Conservation (phyloP, 2,797 vertebrate genomes). For the Tenualosa ilisha region DNA sequence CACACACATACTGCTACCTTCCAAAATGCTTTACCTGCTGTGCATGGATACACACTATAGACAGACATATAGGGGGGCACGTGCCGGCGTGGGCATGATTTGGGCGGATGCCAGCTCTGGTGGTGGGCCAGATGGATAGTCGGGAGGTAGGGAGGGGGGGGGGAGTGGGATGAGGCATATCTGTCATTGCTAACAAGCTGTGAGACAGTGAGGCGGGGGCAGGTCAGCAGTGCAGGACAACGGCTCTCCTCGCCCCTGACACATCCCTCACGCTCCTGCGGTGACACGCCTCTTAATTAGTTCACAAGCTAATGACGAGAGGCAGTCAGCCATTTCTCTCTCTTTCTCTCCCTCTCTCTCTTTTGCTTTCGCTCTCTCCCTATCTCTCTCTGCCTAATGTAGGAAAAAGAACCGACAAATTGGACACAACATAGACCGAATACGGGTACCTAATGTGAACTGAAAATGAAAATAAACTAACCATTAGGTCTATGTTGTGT, state of each 20-base stretch:
- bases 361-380: slow-evolving; percentile 31
- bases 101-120: slow-evolving; percentile 61
- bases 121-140: slow-evolving; percentile 68
- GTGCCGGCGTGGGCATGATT: slow-evolving; percentile 50
- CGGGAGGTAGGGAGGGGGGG: slow-evolving; percentile 8
- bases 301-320: slow-evolving; percentile 72
- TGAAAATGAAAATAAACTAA: too few relatives aligned
- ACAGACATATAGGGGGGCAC: neutral
- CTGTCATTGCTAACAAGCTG: slow-evolving; percentile 81
- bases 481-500: too few relatives aligned
- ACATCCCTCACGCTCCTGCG: slow-evolving; percentile 62
- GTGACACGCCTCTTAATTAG: slow-evolving; percentile 74
- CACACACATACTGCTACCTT: neutral
- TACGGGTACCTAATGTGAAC: too few relatives aligned
- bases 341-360: neutral
- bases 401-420: too few relatives aligned
- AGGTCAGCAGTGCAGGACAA: slow-evolving; percentile 68
- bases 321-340: slow-evolving; percentile 25
- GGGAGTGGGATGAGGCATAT: slow-evolving; percentile 62
- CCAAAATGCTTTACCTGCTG: neutral
- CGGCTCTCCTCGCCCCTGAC: slow-evolving; percentile 9
- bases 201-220: slow-evolving; percentile 69
- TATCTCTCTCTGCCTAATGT: slow-evolving; percentile 11
- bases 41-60: neutral
- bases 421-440: too few relatives aligned